A percentile compares a stretch with the other conserved stretches of the same genome.
Conservation (phyloP, 2,113 vertebrate genomes). For the Oenanthe oenanthe region DNA sequence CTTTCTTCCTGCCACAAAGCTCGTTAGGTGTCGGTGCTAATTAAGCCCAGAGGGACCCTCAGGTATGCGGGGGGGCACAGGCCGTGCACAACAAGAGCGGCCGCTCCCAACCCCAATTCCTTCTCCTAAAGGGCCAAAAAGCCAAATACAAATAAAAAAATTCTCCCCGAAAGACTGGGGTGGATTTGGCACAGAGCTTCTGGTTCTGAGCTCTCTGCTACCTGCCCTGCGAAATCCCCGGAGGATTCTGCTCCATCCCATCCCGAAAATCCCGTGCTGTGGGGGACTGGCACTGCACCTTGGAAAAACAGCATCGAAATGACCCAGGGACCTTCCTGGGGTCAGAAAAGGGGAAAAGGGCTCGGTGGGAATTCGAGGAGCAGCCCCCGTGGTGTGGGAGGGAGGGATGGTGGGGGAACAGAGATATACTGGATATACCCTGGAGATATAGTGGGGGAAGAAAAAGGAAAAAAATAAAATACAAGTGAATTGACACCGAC, state of each 20-base stretch:
- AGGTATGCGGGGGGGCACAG: fast-evolving
- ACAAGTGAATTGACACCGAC: fast-evolving
- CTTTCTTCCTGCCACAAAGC: not conserved
- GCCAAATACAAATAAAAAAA: not conserved
- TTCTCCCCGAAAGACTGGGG: fast-evolving
- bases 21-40: not conserved
- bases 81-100: not conserved
- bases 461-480: not conserved
- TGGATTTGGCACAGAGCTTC: not conserved
- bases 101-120: fast-evolving
- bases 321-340: fast-evolving
- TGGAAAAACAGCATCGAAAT: fast-evolving
- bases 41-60: not conserved
- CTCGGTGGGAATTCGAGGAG: not conserved
- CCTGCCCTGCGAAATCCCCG: fast-evolving
- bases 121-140: not conserved
- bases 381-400: fast-evolving
- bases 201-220: fast-evolving
- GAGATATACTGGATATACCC: fast-evolving
- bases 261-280: fast-evolving
- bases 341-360: fast-evolving
- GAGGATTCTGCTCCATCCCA: not conserved
- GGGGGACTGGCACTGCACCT: fast-evolving
- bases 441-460: no score
- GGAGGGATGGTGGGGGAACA: fast-evolving